Conservation (phyloP, 2,113 vertebrate species). For the Irena cyanogastra region DNA sequence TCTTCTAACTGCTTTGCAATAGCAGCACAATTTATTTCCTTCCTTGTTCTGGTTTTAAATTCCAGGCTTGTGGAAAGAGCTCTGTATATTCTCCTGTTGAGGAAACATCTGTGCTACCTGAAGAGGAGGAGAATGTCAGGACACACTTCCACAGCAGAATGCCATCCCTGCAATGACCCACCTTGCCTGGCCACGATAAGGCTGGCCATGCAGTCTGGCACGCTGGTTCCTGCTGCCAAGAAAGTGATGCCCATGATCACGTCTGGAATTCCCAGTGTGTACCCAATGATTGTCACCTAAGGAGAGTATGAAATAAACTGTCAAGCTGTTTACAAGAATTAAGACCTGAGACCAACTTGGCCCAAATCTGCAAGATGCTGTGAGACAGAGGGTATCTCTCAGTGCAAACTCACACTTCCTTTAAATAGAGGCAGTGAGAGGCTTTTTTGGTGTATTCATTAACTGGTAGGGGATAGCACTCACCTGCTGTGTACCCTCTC, state of each 20-base stretch:
- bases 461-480: not conserved
- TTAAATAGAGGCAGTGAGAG: not conserved
- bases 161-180: constrained; percentile 65
- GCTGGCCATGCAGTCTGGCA: constrained; percentile 98
- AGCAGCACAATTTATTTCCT: not conserved
- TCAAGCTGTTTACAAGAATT: not conserved
- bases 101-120: not conserved
- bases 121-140: not conserved
- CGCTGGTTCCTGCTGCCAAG: constrained; percentile 94
- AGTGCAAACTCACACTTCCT: not conserved
- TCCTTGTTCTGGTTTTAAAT: not conserved
- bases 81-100: not conserved
- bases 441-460: not conserved
- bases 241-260: constrained; percentile 99
- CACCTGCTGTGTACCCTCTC: not conserved
- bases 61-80: not conserved
- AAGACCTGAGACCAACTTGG: not conserved
- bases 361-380: not conserved
- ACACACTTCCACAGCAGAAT: not conserved
- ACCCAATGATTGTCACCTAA: constrained; percentile 96
- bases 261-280: constrained; percentile 93
- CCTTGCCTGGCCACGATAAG: constrained; percentile 96
- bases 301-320: not conserved
- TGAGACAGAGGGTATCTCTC: not conserved
- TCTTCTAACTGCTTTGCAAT: not conserved